Evolutionary conservation across 2,113 vertebrate genomes (phyloP).

Genomic region (Conger conger): DNA sequence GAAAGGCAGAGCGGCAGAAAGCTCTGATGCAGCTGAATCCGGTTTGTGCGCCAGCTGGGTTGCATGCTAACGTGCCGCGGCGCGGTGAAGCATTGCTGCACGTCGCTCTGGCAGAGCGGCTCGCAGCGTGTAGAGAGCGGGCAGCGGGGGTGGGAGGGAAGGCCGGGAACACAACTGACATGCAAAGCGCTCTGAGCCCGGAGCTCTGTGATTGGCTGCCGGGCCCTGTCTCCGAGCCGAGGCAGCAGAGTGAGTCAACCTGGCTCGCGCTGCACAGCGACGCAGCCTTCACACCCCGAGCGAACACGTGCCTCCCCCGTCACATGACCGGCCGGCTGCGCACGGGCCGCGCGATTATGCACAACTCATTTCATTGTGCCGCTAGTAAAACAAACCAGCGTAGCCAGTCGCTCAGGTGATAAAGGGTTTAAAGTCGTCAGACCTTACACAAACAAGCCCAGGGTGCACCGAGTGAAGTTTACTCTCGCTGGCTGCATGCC

Average conservation of each 20-base stretch:
- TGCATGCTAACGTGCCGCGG: not conserved
- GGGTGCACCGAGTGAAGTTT: constrained; percentile 49
- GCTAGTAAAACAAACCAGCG: constrained; percentile 41
- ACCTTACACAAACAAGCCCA: constrained; percentile 49
- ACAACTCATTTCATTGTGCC: constrained; percentile 40
- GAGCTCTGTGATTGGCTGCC: constrained; percentile 36
- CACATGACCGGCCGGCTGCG: constrained; percentile 38
- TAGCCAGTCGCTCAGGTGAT: constrained; percentile 51
- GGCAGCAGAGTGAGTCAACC: constrained; percentile 21
- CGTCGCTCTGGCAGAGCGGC: not conserved
- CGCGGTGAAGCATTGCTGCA: not conserved
- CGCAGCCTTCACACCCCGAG: constrained; percentile 12
- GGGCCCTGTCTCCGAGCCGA: constrained; percentile 34
- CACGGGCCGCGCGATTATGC: not conserved
- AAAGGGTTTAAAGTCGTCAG: constrained; percentile 64
- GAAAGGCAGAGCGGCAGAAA: too few relatives aligned
- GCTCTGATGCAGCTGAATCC: too few relatives aligned
- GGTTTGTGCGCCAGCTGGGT: not conserved
- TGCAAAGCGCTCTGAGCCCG: constrained; percentile 36
- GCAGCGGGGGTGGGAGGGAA: constrained; percentile 15
- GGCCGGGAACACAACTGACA: constrained; percentile 32
- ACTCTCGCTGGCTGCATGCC: constrained; percentile 29
- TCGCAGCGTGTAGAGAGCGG: not conserved
- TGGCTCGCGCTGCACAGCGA: constrained; percentile 12
- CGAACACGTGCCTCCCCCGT: constrained; percentile 40